A percentile compares a stretch with the other conserved stretches of the same genome.
Conservation (phyloP, 2,888 invertebrate genomes). For the Napeogenes inachia region DNA sequence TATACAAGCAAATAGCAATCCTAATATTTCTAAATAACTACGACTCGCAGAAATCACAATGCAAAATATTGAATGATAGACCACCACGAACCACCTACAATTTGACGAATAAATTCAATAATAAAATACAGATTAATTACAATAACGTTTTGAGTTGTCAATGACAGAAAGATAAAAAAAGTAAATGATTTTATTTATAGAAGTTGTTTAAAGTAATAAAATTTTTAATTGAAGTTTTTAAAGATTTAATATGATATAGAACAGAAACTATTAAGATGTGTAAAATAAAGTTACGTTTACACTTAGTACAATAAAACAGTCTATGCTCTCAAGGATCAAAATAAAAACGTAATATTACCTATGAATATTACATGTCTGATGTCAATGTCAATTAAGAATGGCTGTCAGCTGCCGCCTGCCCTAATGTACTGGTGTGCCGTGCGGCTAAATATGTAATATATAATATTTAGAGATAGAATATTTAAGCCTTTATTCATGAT, state of each 20-base stretch:
- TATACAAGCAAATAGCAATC: conserved; percentile 24
- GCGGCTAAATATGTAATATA: conserved; percentile 1
- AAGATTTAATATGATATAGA: no score
- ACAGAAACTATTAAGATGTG: no score
- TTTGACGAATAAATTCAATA: conserved; percentile 8
- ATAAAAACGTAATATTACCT: background rate
- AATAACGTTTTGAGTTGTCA: background rate
- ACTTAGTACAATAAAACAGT: no score
- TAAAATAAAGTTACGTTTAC: no score
- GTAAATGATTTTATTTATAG: no score
- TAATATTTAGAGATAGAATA: background rate
- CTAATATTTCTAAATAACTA: background rate
- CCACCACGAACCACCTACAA: conserved; percentile 4
- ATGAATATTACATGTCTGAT: conserved; percentile 3
- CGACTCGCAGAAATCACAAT: conserved; percentile 4
- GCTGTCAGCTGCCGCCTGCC: background rate
- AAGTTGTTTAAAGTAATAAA: no score
- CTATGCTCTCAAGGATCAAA: background rate
- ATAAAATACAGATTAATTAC: background rate
- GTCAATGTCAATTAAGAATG: conserved; percentile 6
- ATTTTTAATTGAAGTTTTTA: no score
- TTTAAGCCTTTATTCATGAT: no score
- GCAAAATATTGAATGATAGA: conserved; percentile 14
- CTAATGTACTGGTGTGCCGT: background rate
- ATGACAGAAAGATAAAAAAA: background rate